These are phyloP conservation scores for Callimorpha dominula DNA, from an alignment of 2,888 invertebrate species.

Conservation along the genomic window DNA sequence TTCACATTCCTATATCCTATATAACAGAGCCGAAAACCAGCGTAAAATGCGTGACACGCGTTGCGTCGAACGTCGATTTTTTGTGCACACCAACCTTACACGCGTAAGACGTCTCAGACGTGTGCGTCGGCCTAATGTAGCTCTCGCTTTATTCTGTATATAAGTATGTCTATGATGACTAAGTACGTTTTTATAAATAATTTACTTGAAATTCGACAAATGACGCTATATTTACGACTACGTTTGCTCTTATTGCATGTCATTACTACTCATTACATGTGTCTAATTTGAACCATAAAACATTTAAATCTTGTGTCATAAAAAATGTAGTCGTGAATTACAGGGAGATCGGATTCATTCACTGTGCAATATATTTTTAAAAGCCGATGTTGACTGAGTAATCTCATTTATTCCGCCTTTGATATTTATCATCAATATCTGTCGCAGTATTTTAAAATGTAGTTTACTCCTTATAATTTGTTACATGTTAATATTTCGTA, in stretches of 20 bases:
- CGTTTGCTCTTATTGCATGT: slow-evolving; percentile 10
- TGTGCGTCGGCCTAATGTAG: too few relatives aligned
- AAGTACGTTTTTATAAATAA: background rate
- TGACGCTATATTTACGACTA: background rate
- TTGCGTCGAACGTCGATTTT: too few relatives aligned
- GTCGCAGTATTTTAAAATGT: slow-evolving; percentile 14
- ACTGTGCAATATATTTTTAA: slow-evolving; percentile 2
- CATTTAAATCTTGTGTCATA: slow-evolving; percentile 5
- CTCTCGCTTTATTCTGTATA: too few relatives aligned
- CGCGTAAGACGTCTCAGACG: too few relatives aligned
- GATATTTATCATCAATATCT: slow-evolving; percentile 22
- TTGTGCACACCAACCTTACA: too few relatives aligned
- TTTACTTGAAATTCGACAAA: background rate
- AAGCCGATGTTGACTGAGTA: background rate
- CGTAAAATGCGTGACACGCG: too few relatives aligned
- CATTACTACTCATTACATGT: background rate
- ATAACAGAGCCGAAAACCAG: too few relatives aligned
- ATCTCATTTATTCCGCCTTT: slow-evolving; percentile 10
- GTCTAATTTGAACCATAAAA: background rate
- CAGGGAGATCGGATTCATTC: slow-evolving; percentile 3
- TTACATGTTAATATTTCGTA: slow-evolving; percentile 26
- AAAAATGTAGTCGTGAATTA: slow-evolving; percentile 18
- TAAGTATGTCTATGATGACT: too few relatives aligned
- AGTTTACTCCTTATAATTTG: slow-evolving; percentile 11
- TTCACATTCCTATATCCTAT: too few relatives aligned